Conservation (phyloP, 2,888 invertebrate species). For the Malthinus flaveolus region DNA sequence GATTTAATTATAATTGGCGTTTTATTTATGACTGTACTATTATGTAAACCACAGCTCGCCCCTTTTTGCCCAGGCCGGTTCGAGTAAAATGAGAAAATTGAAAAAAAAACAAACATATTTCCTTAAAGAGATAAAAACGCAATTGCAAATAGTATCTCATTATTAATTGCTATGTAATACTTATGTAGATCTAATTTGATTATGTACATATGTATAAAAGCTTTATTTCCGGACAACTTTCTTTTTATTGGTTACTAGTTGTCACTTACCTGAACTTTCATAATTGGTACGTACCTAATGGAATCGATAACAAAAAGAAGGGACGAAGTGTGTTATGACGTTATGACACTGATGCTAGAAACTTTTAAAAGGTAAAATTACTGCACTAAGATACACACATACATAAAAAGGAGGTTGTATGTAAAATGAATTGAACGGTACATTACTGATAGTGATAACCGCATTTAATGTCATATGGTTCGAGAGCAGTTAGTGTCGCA, state of each 20-base stretch:
- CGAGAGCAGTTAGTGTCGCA: conserved; percentile 32
- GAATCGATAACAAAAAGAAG: neutral
- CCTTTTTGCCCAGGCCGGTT: too few relatives aligned
- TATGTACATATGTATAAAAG: too few relatives aligned
- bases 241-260: conserved; percentile 2
- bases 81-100: too few relatives aligned
- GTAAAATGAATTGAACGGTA: conserved; percentile 13
- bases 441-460: conserved; percentile 16
- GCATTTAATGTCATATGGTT: conserved; percentile 25
- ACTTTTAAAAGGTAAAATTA: neutral
- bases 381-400: neutral
- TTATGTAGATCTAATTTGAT: too few relatives aligned
- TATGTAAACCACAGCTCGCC: too few relatives aligned
- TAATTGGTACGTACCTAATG: neutral
- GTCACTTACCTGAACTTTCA: neutral
- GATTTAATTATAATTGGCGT: too few relatives aligned
- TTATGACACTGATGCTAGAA: neutral
- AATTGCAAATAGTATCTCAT: too few relatives aligned
- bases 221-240: conserved; percentile 1
- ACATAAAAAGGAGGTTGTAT: neutral
- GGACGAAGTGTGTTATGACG: too few relatives aligned
- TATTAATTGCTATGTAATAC: too few relatives aligned
- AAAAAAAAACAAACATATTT: too few relatives aligned
- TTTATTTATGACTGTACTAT: too few relatives aligned
- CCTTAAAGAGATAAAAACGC: too few relatives aligned